phyloP scores from a whole-genome alignment of 53 echinoderm and acorn worm species.

The Temnopleurus reevesii region DNA sequence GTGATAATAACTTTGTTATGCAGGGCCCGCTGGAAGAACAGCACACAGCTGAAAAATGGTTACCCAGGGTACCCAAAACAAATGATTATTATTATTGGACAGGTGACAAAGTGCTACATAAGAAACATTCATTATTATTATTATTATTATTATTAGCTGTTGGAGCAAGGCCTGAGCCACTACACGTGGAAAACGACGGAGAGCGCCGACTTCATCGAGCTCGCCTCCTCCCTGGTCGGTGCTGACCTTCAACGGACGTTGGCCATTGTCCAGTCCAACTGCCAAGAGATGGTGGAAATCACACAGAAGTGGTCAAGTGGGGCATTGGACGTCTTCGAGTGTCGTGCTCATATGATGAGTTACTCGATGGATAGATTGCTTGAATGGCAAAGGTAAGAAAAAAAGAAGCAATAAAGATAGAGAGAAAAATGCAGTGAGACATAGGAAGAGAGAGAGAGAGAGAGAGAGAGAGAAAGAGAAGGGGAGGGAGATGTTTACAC shows the following conservation, averaged over 20 bases:
- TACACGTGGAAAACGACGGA: slow-evolving; percentile 98
- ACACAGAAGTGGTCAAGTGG: slow-evolving; percentile 91
- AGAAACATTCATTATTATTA: no score
- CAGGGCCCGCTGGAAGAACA: no score
- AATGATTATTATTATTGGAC: no score
- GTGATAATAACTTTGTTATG: no score
- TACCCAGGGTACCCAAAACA: no score
- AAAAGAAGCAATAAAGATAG: background rate
- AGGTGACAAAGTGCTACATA: no score
- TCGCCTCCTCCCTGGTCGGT: slow-evolving; percentile 91
- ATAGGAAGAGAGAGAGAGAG: background rate
- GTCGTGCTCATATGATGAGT: slow-evolving; percentile 68
- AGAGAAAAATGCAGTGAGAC: background rate
- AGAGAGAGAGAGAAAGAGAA: no score
- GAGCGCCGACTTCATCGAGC: slow-evolving; percentile 96
- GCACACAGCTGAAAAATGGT: no score
- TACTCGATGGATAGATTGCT: slow-evolving; percentile 85
- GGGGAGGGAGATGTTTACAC: no score
- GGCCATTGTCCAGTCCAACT: slow-evolving; percentile 95
- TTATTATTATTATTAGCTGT: no score
- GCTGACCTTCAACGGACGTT: slow-evolving; percentile 92
- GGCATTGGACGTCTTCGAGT: slow-evolving; percentile 83
- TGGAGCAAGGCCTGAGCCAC: slow-evolving; percentile 94
- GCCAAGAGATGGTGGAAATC: slow-evolving; percentile 95
- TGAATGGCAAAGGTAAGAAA: slow-evolving; percentile 78